phyloP scores from a whole-genome alignment of 30 jellyfish, hydroid and myxozoan species.

The Cassiopea andromeda region DNA sequence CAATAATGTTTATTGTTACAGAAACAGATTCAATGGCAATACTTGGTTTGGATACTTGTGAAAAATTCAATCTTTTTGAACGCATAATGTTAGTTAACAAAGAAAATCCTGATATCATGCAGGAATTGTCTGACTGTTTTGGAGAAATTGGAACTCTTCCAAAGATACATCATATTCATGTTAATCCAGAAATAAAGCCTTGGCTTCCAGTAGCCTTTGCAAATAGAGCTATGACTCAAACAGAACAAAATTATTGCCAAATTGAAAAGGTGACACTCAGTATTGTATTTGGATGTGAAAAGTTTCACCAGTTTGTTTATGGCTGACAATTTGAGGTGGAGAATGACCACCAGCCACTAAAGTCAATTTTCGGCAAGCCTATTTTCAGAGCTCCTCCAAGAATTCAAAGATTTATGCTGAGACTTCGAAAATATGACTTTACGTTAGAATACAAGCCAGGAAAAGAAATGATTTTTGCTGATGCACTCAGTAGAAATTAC shows the following conservation, averaged over 20 bases:
- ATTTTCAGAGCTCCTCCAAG: slow-evolving; percentile 69
- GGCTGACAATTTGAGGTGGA: slow-evolving; percentile 54
- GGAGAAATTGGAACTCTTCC: neutral
- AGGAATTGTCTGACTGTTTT: neutral
- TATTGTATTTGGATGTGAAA: slow-evolving; percentile 67
- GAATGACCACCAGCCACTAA: slow-evolving; percentile 62
- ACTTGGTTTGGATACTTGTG: too few species aligned
- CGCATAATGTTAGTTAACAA: too few species aligned
- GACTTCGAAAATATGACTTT: slow-evolving; percentile 31
- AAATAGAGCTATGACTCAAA: slow-evolving; percentile 24
- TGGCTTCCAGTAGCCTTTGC: slow-evolving; percentile 32
- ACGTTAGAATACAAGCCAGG: slow-evolving; percentile 49
- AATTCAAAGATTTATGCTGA: slow-evolving; percentile 61
- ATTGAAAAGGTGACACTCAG: slow-evolving; percentile 57
- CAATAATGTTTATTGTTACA: too few species aligned
- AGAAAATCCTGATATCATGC: too few species aligned
- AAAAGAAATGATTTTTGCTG: slow-evolving; percentile 16
- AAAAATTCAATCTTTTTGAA: too few species aligned
- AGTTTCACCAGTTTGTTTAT: slow-evolving; percentile 43
- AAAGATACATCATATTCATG: neutral
- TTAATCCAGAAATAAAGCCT: neutral
- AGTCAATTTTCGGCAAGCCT: slow-evolving; percentile 58
- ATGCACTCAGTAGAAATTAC: slow-evolving; percentile 48
- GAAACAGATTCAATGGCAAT: too few species aligned
- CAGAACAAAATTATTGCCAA: slow-evolving; percentile 48